A percentile compares a stretch with the other conserved stretches of the same genome.
These are phyloP conservation scores for Ursus arctos DNA, from an alignment of 2,113 vertebrate species.

Conservation along the genomic window DNA sequence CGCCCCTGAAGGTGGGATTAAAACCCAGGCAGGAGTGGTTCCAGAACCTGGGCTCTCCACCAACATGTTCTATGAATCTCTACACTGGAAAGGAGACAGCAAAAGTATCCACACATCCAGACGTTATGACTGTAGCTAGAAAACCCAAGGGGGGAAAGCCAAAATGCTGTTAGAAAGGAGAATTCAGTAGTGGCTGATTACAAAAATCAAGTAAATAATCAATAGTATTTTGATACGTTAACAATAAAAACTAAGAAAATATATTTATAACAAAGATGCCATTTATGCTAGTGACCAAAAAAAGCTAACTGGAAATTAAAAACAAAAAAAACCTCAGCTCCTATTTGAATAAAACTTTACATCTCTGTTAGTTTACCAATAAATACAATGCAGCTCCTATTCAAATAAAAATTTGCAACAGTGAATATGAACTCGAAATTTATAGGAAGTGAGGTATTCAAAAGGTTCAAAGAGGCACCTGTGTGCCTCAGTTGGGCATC, in stretches of 20 bases:
- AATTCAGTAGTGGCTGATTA: neutral
- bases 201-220: neutral
- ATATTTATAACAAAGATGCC: neutral
- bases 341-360: neutral
- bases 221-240: neutral
- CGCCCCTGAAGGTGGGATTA: neutral
- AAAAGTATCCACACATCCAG: neutral
- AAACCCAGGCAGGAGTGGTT: neutral
- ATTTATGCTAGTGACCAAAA: constrained; percentile 5
- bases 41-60: neutral
- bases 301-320: neutral
- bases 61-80: neutral
- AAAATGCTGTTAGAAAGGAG: neutral
- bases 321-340: neutral
- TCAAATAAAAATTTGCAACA: neutral
- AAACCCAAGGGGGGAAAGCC: neutral
- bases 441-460: neutral
- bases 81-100: neutral
- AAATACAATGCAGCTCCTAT: neutral
- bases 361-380: neutral
- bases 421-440: neutral
- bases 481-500: neutral
- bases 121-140: neutral
- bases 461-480: neutral
- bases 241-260: neutral